Conservation (phyloP, 2,888 invertebrate species). For the Phytoseiulus persimilis region DNA sequence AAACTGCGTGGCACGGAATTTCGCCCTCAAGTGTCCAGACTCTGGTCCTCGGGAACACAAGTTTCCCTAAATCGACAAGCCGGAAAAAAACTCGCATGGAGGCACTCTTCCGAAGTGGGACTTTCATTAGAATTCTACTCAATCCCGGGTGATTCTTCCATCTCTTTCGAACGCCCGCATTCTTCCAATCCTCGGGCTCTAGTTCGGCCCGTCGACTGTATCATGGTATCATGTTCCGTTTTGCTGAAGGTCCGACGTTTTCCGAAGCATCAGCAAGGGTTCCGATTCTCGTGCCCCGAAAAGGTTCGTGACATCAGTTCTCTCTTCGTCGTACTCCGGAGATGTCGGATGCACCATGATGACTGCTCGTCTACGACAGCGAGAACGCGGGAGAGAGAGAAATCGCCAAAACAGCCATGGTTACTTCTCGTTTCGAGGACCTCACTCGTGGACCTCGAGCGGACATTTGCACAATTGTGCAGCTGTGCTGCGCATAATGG, state of each 20-base stretch:
- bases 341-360: neutral
- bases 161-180: too few relatives aligned
- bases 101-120: too few relatives aligned
- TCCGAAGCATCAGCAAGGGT: neutral
- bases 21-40: neutral
- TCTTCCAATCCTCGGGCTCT: too few relatives aligned
- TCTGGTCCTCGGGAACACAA: too few relatives aligned
- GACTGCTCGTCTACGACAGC: neutral
- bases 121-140: too few relatives aligned
- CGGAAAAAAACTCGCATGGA: too few relatives aligned
- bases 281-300: neutral
- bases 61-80: too few relatives aligned
- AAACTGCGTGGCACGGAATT: neutral
- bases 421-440: neutral
- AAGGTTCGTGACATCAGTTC: neutral
- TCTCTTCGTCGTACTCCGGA: neutral
- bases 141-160: too few relatives aligned
- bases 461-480: neutral
- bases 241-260: neutral
- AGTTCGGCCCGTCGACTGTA: too few relatives aligned
- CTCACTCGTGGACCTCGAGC: neutral
- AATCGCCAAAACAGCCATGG: neutral
- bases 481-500: neutral
- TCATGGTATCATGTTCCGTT: too few relatives aligned
- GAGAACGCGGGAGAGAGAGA: neutral